A percentile compares a stretch with the other conserved stretches of the same genome.
phyloP scores from a whole-genome alignment of 2,797 vertebrate species.

The Gymnothorax javanicus region DNA sequence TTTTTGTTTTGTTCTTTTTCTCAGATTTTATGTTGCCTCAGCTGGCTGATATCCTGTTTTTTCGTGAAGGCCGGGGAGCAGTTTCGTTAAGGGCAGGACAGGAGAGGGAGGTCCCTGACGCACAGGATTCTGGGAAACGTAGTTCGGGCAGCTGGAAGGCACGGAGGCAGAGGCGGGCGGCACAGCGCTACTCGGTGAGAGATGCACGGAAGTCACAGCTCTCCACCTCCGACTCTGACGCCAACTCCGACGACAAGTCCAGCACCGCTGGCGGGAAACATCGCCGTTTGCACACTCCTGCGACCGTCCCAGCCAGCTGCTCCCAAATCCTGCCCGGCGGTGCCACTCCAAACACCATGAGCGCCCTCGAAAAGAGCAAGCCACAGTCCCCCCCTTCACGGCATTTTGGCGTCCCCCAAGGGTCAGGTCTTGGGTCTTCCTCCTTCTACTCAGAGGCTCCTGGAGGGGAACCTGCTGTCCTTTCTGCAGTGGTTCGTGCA shows the following conservation, averaged over 20 bases:
- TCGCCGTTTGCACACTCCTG: slow-evolving; percentile 69
- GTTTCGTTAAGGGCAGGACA: slow-evolving; percentile 74
- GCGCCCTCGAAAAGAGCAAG: slow-evolving; percentile 56
- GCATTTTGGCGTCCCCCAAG: slow-evolving; percentile 60
- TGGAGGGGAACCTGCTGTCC: slow-evolving; percentile 77
- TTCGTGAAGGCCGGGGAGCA: slow-evolving; percentile 77
- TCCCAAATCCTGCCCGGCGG: slow-evolving; percentile 54
- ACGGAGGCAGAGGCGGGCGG: slow-evolving; percentile 73
- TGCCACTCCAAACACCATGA: slow-evolving; percentile 54
- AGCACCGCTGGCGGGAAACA: slow-evolving; percentile 60
- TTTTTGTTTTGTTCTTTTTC: not conserved
- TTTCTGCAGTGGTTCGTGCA: slow-evolving; percentile 75
- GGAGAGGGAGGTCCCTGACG: slow-evolving; percentile 74
- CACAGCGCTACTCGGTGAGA: slow-evolving; percentile 84
- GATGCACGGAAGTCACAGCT: slow-evolving; percentile 87
- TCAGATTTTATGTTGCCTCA: slow-evolving; percentile 87
- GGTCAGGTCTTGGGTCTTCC: not conserved
- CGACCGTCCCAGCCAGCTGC: slow-evolving; percentile 70
- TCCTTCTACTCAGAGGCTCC: slow-evolving; percentile 66
- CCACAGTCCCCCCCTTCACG: slow-evolving; percentile 53
- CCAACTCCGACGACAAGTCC: slow-evolving; percentile 82
- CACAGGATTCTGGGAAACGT: slow-evolving; percentile 68
- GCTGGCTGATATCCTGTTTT: slow-evolving; percentile 75
- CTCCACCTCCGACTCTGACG: slow-evolving; percentile 94
- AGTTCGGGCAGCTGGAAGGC: slow-evolving; percentile 74